phyloP scores from a whole-genome alignment of 2,888 invertebrate species.

The Coelinius sp. region DNA sequence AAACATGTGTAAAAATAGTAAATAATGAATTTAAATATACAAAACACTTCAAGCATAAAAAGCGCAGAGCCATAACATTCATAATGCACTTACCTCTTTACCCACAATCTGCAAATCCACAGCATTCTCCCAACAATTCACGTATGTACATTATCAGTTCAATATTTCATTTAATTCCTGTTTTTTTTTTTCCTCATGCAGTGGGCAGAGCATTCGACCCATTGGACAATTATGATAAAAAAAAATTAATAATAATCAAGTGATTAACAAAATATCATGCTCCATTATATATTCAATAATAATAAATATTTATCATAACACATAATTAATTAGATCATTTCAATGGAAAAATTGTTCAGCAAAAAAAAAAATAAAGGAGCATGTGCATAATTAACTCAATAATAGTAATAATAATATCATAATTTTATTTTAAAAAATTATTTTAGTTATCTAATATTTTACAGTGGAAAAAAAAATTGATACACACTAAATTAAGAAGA shows the following conservation, averaged over 20 bases:
- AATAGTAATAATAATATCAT: constrained; percentile 51
- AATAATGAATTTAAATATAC: constrained; percentile 18
- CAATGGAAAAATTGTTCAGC: background rate
- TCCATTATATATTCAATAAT: constrained; percentile 32
- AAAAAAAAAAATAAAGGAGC: constrained; percentile 44
- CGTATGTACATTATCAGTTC: constrained; percentile 56
- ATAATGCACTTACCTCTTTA: constrained; percentile 58
- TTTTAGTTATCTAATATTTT: constrained; percentile 59
- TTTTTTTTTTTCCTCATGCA: constrained; percentile 65
- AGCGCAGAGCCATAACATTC: constrained; percentile 58
- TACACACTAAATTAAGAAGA: constrained; percentile 52
- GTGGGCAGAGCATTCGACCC: constrained; percentile 66
- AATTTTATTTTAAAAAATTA: constrained; percentile 61
- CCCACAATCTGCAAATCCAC: constrained; percentile 14
- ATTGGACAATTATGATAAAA: constrained; percentile 53
- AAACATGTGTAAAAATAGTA: too few species aligned
- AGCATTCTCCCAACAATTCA: constrained; percentile 36
- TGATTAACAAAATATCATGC: constrained; percentile 42
- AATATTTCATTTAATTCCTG: constrained; percentile 49
- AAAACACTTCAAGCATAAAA: constrained; percentile 43
- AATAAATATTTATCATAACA: background rate
- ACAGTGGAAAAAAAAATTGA: constrained; percentile 59
- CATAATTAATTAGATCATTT: constrained; percentile 19
- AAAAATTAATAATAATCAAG: constrained; percentile 58
- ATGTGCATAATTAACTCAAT: constrained; percentile 53